Base-by-base conservation (phyloP, 2,113 vertebrate genomes). In the Calyptomena viridis region DNA sequence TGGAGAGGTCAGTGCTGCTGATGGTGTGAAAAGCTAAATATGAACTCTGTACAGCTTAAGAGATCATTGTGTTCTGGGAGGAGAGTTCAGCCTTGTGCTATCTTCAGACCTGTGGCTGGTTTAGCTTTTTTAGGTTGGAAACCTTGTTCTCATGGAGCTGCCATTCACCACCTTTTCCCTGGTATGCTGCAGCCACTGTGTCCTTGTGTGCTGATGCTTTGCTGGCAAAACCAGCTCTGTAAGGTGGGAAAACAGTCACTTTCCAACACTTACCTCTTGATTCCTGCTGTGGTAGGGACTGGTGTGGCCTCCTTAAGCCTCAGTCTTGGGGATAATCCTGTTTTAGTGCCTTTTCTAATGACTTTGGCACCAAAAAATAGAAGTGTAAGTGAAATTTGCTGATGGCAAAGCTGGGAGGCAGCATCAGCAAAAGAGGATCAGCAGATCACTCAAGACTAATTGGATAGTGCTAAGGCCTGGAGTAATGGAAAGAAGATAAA, bases 401-500 rank as follows among this genome's bases (percentile, higher is more conserved):
- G 87, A 79, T 76, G 94, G 89, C 84, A 50, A 85, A 91, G 87
- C 94, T 94, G 94, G 74, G 91, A 94, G 90, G 81, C 75, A 73
- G 60, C 50, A 81, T 93, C 87, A 89, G 87, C 53, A 64, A 76
- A 87, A 63, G 40, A 92, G 84, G 73, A 97, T 95, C 89, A 86
- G 92, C 80, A 94, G 91, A 96, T 96, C 94, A 97, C 89, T 95
- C 94, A 79, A 71, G 71, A 91, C 93, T 96, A 97, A 96, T 96
- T 96, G 94, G 96, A 95, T 96, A 94, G 71, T 0, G 11, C 84
- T 64, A 87, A 89, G 74, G 94, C 84, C 93, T 87, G 89, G 71
- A 96, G 93, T 87, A 96, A 94, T 73, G 95, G 96, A 93, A 96
- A 94, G 37, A 84, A 94, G 96, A 96, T 95, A 96, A 96, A 95